Percentiles rank a stretch among this genome's conserved stretches.
Conservation (phyloP, 2,888 invertebrate species). For the Acrocyrtus sp. region DNA sequence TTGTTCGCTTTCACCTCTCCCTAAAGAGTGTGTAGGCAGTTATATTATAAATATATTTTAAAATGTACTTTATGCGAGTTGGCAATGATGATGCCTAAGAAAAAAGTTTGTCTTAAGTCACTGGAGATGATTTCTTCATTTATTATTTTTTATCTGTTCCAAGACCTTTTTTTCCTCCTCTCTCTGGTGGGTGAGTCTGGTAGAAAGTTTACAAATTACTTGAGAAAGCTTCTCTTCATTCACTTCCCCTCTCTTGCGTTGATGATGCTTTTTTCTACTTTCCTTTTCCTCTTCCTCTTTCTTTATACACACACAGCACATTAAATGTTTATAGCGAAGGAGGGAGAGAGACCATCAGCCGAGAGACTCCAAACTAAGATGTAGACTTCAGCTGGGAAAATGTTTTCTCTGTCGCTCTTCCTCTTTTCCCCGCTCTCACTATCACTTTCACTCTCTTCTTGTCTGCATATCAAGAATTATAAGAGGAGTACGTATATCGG, state of each 20-base stretch:
- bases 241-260: conserved; percentile 37
- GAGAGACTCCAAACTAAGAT: too few species aligned
- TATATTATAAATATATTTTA: background rate
- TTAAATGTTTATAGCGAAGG: conserved; percentile 23
- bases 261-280: conserved; percentile 27
- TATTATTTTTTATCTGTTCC: conserved; percentile 42
- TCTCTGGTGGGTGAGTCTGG: background rate
- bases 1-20: background rate
- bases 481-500: conserved; percentile 3
- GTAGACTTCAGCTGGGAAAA: too few species aligned
- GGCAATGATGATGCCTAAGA: background rate
- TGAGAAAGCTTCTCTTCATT: conserved; percentile 50
- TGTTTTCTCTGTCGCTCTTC: background rate
- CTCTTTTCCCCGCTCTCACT: background rate
- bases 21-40: background rate
- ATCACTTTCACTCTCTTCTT: background rate
- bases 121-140: conserved; percentile 51
- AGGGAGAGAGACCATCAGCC: background rate
- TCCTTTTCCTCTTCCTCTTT: conserved; percentile 30
- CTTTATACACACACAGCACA: conserved; percentile 7
- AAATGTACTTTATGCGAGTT: background rate
- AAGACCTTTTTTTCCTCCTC: background rate
- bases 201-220: conserved; percentile 49
- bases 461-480: conserved; percentile 25
- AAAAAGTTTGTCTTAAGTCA: conserved; percentile 39